phyloP scores from a whole-genome alignment of 2,113 vertebrate species.

The Nannospalax galili region DNA sequence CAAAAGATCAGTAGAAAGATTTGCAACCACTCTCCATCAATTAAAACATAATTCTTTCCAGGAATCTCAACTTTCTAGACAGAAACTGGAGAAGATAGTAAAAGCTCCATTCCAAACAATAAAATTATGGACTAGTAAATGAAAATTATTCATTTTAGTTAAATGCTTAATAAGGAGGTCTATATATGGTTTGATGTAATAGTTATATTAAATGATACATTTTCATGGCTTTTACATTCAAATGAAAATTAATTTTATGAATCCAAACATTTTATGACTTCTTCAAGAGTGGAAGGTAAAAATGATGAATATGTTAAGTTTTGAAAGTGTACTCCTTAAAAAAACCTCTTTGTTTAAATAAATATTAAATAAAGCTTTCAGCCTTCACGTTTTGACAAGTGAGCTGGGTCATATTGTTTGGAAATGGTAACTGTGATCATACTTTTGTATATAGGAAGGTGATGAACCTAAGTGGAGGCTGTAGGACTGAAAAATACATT shows the following conservation, averaged over 20 bases:
- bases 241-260: not conserved
- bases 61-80: not conserved
- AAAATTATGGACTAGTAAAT: not conserved
- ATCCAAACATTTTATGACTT: not conserved
- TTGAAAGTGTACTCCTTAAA: not conserved
- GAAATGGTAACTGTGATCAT: not conserved
- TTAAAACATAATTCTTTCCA: not conserved
- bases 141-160: not conserved
- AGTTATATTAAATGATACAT: not conserved
- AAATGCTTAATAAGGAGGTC: not conserved
- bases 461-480: not conserved
- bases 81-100: not conserved
- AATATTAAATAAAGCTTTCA: not conserved
- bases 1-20: not conserved
- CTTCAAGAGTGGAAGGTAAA: not conserved
- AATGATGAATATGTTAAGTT: not conserved
- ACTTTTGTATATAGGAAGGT: not conserved
- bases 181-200: not conserved
- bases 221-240: not conserved
- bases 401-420: not conserved
- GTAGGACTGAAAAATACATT: not conserved
- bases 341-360: not conserved
- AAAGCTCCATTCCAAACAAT: not conserved
- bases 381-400: not conserved
- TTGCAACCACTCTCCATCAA: not conserved